These are phyloP conservation scores for Drosophila asahinai DNA, from an alignment of 1,140 invertebrate species.

Conservation along the genomic window DNA sequence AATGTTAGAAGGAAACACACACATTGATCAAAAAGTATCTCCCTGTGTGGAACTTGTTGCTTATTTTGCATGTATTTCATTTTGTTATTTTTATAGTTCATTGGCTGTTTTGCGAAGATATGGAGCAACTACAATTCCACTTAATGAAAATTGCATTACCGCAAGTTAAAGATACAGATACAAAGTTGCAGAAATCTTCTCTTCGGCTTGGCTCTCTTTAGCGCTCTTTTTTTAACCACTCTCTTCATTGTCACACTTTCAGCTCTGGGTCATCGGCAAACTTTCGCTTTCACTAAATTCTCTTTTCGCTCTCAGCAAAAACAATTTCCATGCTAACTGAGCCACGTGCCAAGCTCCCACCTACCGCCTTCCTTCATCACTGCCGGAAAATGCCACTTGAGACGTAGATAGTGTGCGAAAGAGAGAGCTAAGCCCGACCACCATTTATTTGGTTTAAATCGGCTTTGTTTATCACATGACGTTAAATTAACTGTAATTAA, in stretches of 20 bases:
- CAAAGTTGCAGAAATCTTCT: slow-evolving; percentile 7
- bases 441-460: slow-evolving; percentile 30
- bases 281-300: slow-evolving; percentile 71
- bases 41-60: background rate
- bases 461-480: slow-evolving; percentile 47
- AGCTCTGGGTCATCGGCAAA: slow-evolving; percentile 56
- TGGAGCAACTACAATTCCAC: slow-evolving; percentile 30
- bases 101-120: slow-evolving; percentile 44
- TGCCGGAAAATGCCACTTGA: background rate
- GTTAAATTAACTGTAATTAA: slow-evolving; percentile 50
- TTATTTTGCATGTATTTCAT: slow-evolving; percentile 1
- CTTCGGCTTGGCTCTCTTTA: slow-evolving; percentile 1
- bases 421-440: background rate
- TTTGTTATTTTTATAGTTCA: slow-evolving; percentile 48
- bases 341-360: slow-evolving; percentile 11
- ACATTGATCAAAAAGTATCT: slow-evolving; percentile 4
- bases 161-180: slow-evolving; percentile 9
- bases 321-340: slow-evolving; percentile 20
- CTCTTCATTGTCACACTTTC: slow-evolving; percentile 56
- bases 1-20: background rate
- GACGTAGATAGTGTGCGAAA: background rate
- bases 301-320: slow-evolving; percentile 52
- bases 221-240: slow-evolving; percentile 2
- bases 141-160: slow-evolving; percentile 11
- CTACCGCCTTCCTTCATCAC: background rate